Evolutionary conservation across 2,888 invertebrate species (phyloP), one percentile per base, ranked within the genome.

Genomic region (Epinotia brunnichana): DNA sequence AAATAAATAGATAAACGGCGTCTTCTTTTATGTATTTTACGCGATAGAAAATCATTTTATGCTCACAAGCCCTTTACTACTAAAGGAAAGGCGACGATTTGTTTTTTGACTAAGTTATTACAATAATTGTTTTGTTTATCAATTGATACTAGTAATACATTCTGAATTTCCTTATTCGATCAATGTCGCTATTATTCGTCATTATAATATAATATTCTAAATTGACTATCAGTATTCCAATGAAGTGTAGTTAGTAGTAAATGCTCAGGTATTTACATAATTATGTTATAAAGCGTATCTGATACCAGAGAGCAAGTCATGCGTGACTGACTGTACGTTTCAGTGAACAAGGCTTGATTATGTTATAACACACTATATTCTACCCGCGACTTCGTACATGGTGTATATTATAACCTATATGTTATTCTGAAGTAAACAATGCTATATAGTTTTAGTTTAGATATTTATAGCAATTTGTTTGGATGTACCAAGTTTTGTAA

Each of bases 301-400:
- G 54, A 70, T 70, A 57, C 19, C 70, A 15, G 19, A 2, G 29
- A 69, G 39, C 19, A 21, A 70, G 44, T 70, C 70, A 70, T 63
- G 56, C 63, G 70, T 70, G 48, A 35, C 13, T 51, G 56, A 70
- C 63, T 70, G 69, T 69, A 70, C 70, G 70, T 57, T 21, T 63
- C 56, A 57, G 29, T 70, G 70, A 44, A 57, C 70, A 69, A 15
- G 35, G 19, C 60, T 21, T 29, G 15, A 35, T 59, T 59, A 57
- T 44, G n/a, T 57, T 57, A 7, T 67, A 24, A 41, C 48, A n/a
- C n/a, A 44, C 44, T 48, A 48, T 5, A 7, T 5, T 48, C 48
- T n/a, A 7, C 2, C 48, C 7, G 4, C 48, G 48, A 48, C 48
- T 44, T 44, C n/a, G 48, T 48, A 48, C n/a, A n/a, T 7, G n/a